Base-by-base conservation (phyloP, 2,797 vertebrate species). In the Channa striata region DNA sequence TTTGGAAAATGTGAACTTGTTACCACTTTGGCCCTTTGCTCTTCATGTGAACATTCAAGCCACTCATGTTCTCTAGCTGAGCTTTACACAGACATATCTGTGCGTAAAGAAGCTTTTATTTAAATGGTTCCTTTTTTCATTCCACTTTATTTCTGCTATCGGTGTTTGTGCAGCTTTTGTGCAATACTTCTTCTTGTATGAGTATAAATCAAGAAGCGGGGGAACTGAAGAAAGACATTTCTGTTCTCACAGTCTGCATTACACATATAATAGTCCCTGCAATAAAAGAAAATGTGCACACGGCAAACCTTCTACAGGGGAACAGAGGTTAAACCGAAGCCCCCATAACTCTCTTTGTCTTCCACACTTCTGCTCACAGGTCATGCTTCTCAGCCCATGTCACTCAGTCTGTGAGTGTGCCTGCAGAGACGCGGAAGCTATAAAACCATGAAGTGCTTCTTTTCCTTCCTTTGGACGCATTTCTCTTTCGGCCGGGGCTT, bases 341-440 rank as follows among this genome's bases (percentile, higher is more conserved):
- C 34, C 64, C 59, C 61, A 86, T 81, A 87, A 88, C 75, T 87
- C 77, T 76, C 56, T 62, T 74, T 59, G 67, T 78, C 68, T 46
- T 54, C 68, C 76, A 61, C 68, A 68, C 74, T 54, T 61, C 48
- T 75, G 67, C 80, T 82, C 68, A 36, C 57, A 39, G 62, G 78
- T 83, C 75, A 80, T 59, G 80, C 76, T 80, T 81, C 75, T 85
- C 40, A 84, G 72, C 34, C 21, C 43, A 25, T 82, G 88, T 88
- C 81, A 72, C 36, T 84, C 80, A 72, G 57, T 48, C 51, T 77
- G 78, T 25, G 72, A 80, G 68, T 21, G 6, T 82, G 86, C 84
- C 80, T 80, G 84, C 77, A 64, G 77, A 89, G 81, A 82, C 71
- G 59, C 87, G 87, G 85, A 92, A 92, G 72, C 77, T 66, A 87